phyloP scores from a whole-genome alignment of 1,140 invertebrate species.

The Procambarus virginalis region DNA sequence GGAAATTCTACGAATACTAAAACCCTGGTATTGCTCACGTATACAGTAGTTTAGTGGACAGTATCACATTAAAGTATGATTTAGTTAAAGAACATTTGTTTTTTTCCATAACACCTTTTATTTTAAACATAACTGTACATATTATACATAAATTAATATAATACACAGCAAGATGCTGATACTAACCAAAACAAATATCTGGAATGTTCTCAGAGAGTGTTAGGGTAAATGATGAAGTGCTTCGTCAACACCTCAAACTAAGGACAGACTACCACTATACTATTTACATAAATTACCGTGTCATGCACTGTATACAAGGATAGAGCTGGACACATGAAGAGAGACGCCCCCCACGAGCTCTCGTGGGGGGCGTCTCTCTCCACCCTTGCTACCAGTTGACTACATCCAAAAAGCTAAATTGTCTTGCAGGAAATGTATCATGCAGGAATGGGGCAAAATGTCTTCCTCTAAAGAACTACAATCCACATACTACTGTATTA shows the following conservation, averaged over 20 bases:
- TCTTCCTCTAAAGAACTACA: background rate
- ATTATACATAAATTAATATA: constrained; percentile 43
- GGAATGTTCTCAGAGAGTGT: constrained; percentile 14
- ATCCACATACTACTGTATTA: too few relatives aligned
- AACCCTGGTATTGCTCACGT: too few relatives aligned
- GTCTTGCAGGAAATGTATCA: background rate
- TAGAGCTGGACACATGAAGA: too few relatives aligned
- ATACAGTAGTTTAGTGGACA: too few relatives aligned
- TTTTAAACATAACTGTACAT: constrained; percentile 47
- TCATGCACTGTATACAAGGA: background rate
- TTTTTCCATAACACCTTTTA: constrained; percentile 40
- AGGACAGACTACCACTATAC: background rate
- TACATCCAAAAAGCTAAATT: background rate
- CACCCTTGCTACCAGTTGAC: too few relatives aligned
- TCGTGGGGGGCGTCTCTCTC: too few relatives aligned
- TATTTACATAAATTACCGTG: background rate
- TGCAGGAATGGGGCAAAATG: background rate
- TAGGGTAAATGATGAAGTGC: background rate
- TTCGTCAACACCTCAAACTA: background rate
- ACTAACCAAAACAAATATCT: constrained; percentile 5
- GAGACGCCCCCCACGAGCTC: too few relatives aligned
- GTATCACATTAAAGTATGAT: too few relatives aligned
- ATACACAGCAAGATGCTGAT: background rate
- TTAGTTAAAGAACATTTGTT: background rate
- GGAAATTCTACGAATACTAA: too few relatives aligned